Evolutionary conservation across 2,797 vertebrate genomes (phyloP).

Genomic region (Macropodus opercularis): DNA sequence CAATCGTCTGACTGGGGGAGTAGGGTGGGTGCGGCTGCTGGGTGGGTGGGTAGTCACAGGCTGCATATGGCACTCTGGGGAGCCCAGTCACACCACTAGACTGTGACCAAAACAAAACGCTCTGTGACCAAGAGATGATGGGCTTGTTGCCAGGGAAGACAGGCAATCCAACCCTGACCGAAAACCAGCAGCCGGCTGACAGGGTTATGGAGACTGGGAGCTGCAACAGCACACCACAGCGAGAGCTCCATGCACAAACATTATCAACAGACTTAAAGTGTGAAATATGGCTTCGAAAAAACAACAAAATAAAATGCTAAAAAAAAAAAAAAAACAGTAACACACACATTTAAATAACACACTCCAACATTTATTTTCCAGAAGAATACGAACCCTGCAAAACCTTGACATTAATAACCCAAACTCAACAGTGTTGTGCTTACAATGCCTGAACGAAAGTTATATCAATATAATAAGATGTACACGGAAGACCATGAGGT

Average conservation of each 20-base stretch:
- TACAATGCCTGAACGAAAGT: slow-evolving; percentile 56
- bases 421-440: slow-evolving; percentile 48
- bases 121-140: slow-evolving; percentile 62
- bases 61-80: slow-evolving; percentile 56
- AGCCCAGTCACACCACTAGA: slow-evolving; percentile 64
- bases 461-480: slow-evolving; percentile 23
- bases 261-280: not conserved
- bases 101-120: slow-evolving; percentile 70
- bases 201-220: slow-evolving; percentile 17
- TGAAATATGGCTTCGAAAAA: not conserved
- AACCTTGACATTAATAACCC: slow-evolving; percentile 40
- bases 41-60: slow-evolving; percentile 46
- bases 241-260: slow-evolving; percentile 1
- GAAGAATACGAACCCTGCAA: slow-evolving; percentile 48
- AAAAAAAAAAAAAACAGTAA: not conserved
- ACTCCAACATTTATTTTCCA: slow-evolving; percentile 62
- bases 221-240: not conserved
- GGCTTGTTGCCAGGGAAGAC: slow-evolving; percentile 74
- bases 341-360: slow-evolving; percentile 13
- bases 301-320: not conserved
- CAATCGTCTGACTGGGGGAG: slow-evolving; percentile 61
- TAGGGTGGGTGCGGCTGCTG: slow-evolving; percentile 27
- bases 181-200: slow-evolving; percentile 28
- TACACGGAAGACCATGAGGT: slow-evolving; percentile 15
- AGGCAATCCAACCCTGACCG: slow-evolving; percentile 44